These are phyloP conservation scores for Acanthochromis polyacanthus DNA, from an alignment of 2,113 vertebrate species.

Conservation along the genomic window DNA sequence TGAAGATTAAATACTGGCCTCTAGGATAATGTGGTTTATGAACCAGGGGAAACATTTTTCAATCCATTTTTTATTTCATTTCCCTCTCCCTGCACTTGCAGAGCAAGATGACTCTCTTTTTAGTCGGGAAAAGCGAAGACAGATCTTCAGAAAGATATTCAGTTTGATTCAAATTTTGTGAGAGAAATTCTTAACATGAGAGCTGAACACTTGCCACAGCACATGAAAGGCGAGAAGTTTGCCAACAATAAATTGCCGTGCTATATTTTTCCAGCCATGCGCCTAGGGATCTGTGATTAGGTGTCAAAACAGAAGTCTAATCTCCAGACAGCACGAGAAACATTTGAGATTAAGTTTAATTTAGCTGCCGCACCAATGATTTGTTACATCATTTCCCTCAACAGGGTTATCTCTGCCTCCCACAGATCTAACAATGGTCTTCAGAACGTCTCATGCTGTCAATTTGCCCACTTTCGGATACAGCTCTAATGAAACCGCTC, in stretches of 20 bases:
- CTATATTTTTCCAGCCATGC: slow-evolving; percentile 17
- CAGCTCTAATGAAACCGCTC: slow-evolving; percentile 47
- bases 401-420: slow-evolving; percentile 61
- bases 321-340: slow-evolving; percentile 50
- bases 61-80: neutral
- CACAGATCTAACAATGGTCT: slow-evolving; percentile 53
- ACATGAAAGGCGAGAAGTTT: slow-evolving; percentile 37
- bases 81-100: neutral
- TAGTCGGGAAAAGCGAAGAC: neutral
- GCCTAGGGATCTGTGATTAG: slow-evolving; percentile 36
- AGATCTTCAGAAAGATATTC: neutral
- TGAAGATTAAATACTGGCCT: no score
- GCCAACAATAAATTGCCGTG: slow-evolving; percentile 27
- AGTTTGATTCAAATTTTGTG: neutral
- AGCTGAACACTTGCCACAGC: slow-evolving; percentile 23
- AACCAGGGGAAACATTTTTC: neutral
- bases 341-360: slow-evolving; percentile 56
- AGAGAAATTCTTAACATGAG: slow-evolving; percentile 9
- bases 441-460: slow-evolving; percentile 47
- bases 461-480: slow-evolving; percentile 52
- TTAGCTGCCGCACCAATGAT: slow-evolving; percentile 51
- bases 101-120: neutral
- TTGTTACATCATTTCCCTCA: slow-evolving; percentile 53
- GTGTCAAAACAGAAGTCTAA: slow-evolving; percentile 55
- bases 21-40: neutral